phyloP scores from a whole-genome alignment of 2,797 vertebrate genomes.

The Rhinophrynus dorsalis region DNA sequence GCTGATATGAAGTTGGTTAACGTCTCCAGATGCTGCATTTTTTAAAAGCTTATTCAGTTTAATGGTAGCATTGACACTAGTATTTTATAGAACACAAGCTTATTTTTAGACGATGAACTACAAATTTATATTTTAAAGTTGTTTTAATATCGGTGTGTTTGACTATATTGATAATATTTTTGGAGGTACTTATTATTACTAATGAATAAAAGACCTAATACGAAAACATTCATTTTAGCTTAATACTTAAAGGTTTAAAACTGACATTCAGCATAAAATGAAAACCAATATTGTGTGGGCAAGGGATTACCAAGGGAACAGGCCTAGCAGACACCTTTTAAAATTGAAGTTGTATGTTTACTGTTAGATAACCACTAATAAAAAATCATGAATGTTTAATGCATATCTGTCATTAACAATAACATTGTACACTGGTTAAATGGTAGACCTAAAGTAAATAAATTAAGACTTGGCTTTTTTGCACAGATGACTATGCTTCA shows the following conservation, averaged over 20 bases:
- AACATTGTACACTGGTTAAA: slow-evolving; percentile 39
- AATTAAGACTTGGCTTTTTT: slow-evolving; percentile 42
- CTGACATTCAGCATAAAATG: slow-evolving; percentile 64
- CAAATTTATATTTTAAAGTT: slow-evolving; percentile 14
- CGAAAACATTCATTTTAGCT: slow-evolving; percentile 59
- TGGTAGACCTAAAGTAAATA: slow-evolving; percentile 38
- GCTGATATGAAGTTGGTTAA: slow-evolving; percentile 13
- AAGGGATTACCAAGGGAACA: slow-evolving; percentile 55
- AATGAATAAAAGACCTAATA: slow-evolving; percentile 51
- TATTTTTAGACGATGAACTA: slow-evolving; percentile 8
- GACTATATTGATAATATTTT: neutral
- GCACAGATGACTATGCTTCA: too few species aligned
- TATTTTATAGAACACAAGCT: neutral
- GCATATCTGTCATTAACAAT: slow-evolving; percentile 49
- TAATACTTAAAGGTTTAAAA: slow-evolving; percentile 64
- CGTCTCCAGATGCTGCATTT: slow-evolving; percentile 26
- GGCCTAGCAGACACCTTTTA: slow-evolving; percentile 50
- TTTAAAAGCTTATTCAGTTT: slow-evolving; percentile 21
- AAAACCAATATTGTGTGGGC: slow-evolving; percentile 57
- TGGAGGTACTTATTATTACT: slow-evolving; percentile 51
- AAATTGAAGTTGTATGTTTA: slow-evolving; percentile 65
- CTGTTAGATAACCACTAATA: slow-evolving; percentile 54
- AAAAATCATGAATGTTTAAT: slow-evolving; percentile 58
- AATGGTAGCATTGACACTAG: neutral
- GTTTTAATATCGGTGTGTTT: slow-evolving; percentile 7